These are phyloP conservation scores for Zele albiditarsus DNA, from an alignment of 2,888 invertebrate genomes.

Conservation along the genomic window DNA sequence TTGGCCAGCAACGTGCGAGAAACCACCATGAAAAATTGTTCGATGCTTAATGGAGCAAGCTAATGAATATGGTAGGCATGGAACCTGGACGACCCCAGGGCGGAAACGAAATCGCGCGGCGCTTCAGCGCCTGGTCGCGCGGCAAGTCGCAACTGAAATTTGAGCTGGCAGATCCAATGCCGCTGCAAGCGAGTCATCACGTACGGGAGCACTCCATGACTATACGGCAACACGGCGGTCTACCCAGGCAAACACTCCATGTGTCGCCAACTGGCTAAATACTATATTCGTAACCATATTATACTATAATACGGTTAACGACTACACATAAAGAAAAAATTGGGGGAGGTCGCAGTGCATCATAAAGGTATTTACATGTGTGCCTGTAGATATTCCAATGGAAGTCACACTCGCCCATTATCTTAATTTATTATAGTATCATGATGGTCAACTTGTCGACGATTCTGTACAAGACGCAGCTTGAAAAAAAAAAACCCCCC, in stretches of 20 bases:
- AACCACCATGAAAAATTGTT: constrained; percentile 32
- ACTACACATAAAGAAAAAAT: constrained; percentile 19
- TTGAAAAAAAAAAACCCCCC: constrained; percentile 29
- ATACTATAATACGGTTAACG: constrained; percentile 11
- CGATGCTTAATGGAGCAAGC: constrained; percentile 39
- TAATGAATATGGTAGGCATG: constrained; percentile 34
- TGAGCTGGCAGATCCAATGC: constrained; percentile 69
- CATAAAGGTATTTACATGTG: background rate
- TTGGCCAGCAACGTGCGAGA: constrained; percentile 16
- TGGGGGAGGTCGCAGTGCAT: background rate
- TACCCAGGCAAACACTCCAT: constrained; percentile 19
- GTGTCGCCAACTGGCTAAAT: constrained; percentile 33
- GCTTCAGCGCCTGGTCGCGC: constrained; percentile 16
- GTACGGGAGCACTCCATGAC: constrained; percentile 53
- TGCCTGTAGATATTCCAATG: background rate
- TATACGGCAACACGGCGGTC: constrained; percentile 29
- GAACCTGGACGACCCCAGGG: constrained; percentile 12
- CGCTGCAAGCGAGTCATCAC: constrained; percentile 65
- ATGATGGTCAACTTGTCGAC: background rate
- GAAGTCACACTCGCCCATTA: background rate
- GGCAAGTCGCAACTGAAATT: constrained; percentile 60
- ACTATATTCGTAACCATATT: constrained; percentile 25
- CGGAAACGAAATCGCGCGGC: constrained; percentile 29
- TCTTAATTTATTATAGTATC: background rate
- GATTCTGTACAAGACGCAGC: constrained; percentile 34